A percentile compares a stretch with the other conserved stretches of the same genome.
These are phyloP conservation scores for Lutraria rhynchaena DNA, from an alignment of 1,140 invertebrate species.

Conservation along the genomic window DNA sequence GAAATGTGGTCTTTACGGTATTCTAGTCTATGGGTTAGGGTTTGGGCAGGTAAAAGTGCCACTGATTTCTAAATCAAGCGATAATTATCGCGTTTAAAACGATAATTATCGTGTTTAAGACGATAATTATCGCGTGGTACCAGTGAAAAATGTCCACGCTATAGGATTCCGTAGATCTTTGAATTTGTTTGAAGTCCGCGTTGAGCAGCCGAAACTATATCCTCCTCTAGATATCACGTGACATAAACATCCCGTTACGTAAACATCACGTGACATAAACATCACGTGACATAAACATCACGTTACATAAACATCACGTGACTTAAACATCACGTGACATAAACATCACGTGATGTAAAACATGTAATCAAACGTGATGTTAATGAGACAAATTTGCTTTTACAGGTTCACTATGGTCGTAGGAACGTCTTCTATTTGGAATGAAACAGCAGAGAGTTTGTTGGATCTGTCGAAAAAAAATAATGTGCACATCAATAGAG, in stretches of 20 bases:
- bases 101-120: too few species aligned
- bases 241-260: neutral
- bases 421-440: slow-evolving; percentile 87
- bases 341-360: neutral
- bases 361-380: slow-evolving; percentile 2
- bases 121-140: too few species aligned
- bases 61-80: too few species aligned
- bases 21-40: too few species aligned
- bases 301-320: neutral
- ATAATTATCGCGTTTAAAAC: too few species aligned
- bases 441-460: slow-evolving; percentile 89
- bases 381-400: neutral
- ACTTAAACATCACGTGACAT: neutral
- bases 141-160: too few species aligned
- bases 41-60: too few species aligned
- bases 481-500: slow-evolving; percentile 87
- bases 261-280: neutral
- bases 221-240: neutral
- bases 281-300: too few species aligned
- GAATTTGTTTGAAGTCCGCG: too few species aligned
- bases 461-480: slow-evolving; percentile 87
- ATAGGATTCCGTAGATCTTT: too few species aligned
- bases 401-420: slow-evolving; percentile 93
- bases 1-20: too few species aligned
- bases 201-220: neutral